Conservation (phyloP, 2,888 invertebrate genomes). For the Lasioglossum villosulum region DNA sequence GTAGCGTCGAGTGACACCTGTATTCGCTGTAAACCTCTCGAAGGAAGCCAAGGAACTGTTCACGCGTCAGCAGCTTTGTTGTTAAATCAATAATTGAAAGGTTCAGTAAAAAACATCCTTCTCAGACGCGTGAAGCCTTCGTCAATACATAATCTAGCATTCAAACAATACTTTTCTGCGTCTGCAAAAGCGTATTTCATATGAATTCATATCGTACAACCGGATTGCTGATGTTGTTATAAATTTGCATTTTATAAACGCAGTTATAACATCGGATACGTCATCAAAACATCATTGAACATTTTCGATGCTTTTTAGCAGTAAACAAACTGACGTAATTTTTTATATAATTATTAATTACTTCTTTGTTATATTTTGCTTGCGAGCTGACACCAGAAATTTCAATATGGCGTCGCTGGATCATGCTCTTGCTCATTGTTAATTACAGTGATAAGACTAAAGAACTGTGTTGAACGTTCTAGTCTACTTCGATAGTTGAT, state of each 20-base stretch:
- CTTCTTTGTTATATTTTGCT: background rate
- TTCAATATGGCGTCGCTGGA: background rate
- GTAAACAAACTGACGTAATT: background rate
- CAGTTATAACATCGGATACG: background rate
- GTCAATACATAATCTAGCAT: background rate
- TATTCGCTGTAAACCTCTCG: slow-evolving; percentile 4
- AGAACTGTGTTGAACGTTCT: background rate
- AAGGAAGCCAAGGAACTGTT: slow-evolving; percentile 24
- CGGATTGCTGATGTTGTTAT: background rate
- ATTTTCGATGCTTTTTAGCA: background rate
- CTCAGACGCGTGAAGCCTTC: background rate
- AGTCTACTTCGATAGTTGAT: background rate
- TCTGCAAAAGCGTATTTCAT: background rate
- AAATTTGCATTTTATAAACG: background rate
- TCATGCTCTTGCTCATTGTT: background rate
- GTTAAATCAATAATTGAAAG: background rate
- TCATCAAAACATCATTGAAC: background rate
- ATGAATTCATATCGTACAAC: background rate
- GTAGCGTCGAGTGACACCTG: slow-evolving; percentile 25
- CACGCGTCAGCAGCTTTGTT: background rate
- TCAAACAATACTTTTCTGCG: background rate
- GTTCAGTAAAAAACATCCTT: background rate
- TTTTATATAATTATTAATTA: background rate
- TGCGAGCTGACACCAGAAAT: background rate
- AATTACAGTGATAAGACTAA: background rate